These are phyloP conservation scores for Phyllostomus hastatus DNA, from an alignment of 2,113 vertebrate species.

Conservation along the genomic window DNA sequence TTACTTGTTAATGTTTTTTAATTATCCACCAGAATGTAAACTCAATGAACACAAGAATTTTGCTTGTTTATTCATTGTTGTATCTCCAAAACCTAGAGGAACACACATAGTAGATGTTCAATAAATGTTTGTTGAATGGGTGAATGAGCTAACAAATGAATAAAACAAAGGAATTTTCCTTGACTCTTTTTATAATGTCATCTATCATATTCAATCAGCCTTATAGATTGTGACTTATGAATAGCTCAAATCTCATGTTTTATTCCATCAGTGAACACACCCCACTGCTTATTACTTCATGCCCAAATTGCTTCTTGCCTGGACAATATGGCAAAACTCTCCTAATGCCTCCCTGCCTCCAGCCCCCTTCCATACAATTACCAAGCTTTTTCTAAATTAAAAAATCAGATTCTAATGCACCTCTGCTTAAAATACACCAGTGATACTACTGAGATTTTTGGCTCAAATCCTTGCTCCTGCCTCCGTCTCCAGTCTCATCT, in stretches of 20 bases:
- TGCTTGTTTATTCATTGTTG: background rate
- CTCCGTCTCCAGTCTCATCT: background rate
- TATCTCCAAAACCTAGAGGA: background rate
- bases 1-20: background rate
- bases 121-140: slow-evolving; percentile 6
- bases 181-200: background rate
- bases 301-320: background rate
- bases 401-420: background rate
- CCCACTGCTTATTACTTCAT: slow-evolving; percentile 14
- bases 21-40: slow-evolving; percentile 15
- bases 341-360: background rate
- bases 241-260: background rate
- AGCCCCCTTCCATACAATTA: background rate
- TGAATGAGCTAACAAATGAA: background rate
- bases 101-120: background rate
- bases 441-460: background rate
- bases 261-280: background rate
- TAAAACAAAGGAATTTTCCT: background rate
- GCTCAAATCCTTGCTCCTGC: background rate
- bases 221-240: background rate
- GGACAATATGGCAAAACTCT: background rate
- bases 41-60: background rate
- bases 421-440: background rate
- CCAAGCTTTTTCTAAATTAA: background rate
- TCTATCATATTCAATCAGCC: background rate